A percentile compares a stretch with the other conserved stretches of the same genome.
These are phyloP conservation scores for Stylophora pistillata DNA, from an alignment of 64 coral and sea anemone species.

Conservation along the genomic window DNA sequence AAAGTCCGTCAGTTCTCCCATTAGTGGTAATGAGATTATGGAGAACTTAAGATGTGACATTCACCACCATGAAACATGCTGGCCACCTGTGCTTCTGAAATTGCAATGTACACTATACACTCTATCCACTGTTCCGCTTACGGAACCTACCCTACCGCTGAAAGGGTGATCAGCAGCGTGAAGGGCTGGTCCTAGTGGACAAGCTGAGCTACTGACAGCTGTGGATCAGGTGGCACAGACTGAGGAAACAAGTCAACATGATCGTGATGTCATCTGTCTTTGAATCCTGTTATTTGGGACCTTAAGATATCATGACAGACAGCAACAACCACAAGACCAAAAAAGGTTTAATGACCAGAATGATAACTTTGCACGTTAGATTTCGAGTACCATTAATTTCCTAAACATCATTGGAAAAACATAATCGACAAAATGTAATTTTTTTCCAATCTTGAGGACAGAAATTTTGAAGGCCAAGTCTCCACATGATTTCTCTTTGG, in stretches of 20 bases:
- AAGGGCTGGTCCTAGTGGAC: slow-evolving; percentile 29
- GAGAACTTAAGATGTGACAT: background rate
- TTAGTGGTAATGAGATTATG: slow-evolving; percentile 16
- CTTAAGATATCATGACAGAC: too few species aligned
- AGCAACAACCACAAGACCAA: too few species aligned
- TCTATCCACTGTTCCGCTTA: slow-evolving; percentile 3
- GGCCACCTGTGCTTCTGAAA: slow-evolving; percentile 13
- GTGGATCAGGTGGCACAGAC: slow-evolving; percentile 20
- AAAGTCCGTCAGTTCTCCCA: slow-evolving; percentile 3
- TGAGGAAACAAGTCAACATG: slow-evolving; percentile 20
- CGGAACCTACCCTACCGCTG: slow-evolving; percentile 27
- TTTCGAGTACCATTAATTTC: too few species aligned
- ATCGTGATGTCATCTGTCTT: too few species aligned
- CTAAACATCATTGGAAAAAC: too few species aligned
- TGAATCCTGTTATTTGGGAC: too few species aligned
- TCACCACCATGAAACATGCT: slow-evolving; percentile 40
- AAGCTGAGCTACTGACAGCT: slow-evolving; percentile 20
- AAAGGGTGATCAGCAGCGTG: background rate
- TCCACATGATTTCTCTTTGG: too few species aligned
- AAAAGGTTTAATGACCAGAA: too few species aligned
- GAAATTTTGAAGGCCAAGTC: too few species aligned
- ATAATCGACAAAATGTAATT: too few species aligned
- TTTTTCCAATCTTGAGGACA: too few species aligned
- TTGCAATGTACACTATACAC: background rate
- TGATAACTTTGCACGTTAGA: too few species aligned